Evolutionary conservation across 2,888 invertebrate genomes (phyloP), one percentile per base, ranked within the genome.

Genomic region (Campopleginae sp.): DNA sequence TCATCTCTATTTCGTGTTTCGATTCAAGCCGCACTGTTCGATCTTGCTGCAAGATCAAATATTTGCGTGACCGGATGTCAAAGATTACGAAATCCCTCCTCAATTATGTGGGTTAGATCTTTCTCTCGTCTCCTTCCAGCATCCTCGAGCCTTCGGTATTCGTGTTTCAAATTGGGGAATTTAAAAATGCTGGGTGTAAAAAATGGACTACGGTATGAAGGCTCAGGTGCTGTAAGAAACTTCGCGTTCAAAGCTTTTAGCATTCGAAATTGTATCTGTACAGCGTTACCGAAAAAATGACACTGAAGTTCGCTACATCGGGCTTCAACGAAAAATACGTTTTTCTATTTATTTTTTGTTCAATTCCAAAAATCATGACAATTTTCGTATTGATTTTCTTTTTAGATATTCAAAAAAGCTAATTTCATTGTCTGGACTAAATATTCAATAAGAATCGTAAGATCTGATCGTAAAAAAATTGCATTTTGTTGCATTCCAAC

Each of bases 31-130:
- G 63, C 38, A 51, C 70, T 68, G 44, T 46, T 48, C 23, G 68
- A 23, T 72, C 48, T 75, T 31, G 27, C 46, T 65, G 54, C 65
- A 23, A 31, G 61, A 70, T 61, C 76, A 75, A 82, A 85, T 86
- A 86, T 78, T 86, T 88, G 90, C 91, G 90, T 90, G 91, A 91
- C 90, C 90, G 90, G 89, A 90, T 87, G 88, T 84, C 86, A 33
- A 42, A 76, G 86, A 87, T 87, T 83, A 86, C 85, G 80, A 85
- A 85, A 87, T 85, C 86, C 86, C 27, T 27, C 14, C 58, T 27
- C 14, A 58, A 58, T 58, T 58, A 58, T 14, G 5, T 27, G 58
- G 27, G 27, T 27, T 58, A 1, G 27, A 58, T 58, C 2, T 58
- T 27, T 27, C 12, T 12, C 23, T 17, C 44, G 23, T 27, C 7